These are phyloP conservation scores for Poeciliopsis infans DNA, from an alignment of 2,797 vertebrate genomes.

Conservation along the genomic window DNA sequence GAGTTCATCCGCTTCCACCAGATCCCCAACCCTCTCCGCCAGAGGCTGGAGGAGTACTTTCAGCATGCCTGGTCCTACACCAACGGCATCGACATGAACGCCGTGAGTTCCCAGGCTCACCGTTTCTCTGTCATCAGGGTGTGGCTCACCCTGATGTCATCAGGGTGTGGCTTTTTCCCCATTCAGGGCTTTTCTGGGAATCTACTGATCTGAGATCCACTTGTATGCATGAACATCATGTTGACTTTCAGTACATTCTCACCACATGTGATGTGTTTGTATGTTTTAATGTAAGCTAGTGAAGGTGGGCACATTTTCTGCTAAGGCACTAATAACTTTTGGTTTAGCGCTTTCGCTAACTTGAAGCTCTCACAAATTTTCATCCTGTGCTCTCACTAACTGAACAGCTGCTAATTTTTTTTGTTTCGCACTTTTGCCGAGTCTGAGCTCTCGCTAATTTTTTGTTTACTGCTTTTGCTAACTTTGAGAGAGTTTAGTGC, in stretches of 20 bases:
- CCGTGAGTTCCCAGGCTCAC: background rate
- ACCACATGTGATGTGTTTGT: background rate
- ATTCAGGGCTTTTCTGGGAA: background rate
- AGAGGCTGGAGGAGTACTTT: constrained; percentile 97
- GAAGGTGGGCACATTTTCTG: no score
- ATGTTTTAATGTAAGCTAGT: background rate
- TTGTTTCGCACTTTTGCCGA: no score
- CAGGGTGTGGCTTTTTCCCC: background rate
- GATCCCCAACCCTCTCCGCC: constrained; percentile 96
- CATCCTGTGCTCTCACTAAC: no score
- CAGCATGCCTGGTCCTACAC: constrained; percentile 99
- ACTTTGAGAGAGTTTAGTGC: no score
- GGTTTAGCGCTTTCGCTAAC: no score
- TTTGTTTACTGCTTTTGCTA: no score
- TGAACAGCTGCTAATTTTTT: no score
- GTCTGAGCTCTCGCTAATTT: no score
- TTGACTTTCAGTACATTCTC: background rate
- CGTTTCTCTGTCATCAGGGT: background rate
- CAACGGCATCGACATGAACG: constrained; percentile 99
- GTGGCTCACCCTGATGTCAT: background rate
- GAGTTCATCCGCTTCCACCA: constrained; percentile 99
- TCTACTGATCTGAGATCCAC: background rate
- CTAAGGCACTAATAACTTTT: no score
- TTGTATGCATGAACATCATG: background rate
- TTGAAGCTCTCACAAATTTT: no score